These are phyloP conservation scores for Acromyrmex charruanus DNA, from an alignment of 1,140 invertebrate species.

Conservation along the genomic window DNA sequence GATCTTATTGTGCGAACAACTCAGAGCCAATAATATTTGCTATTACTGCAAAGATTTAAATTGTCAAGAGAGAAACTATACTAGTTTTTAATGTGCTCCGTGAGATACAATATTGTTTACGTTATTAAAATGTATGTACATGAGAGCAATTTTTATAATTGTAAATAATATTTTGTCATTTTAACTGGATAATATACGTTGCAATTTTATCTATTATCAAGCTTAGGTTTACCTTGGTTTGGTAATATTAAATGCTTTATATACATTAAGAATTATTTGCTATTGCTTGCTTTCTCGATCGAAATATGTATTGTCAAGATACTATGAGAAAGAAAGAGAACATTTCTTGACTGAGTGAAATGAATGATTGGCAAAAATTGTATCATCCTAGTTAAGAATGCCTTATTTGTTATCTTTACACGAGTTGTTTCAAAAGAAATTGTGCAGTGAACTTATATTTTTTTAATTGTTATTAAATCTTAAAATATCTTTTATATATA, in stretches of 20 bases:
- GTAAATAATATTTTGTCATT: slow-evolving; percentile 68
- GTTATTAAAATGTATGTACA: slow-evolving; percentile 52
- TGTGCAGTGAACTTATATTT: slow-evolving; percentile 60
- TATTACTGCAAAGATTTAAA: slow-evolving; percentile 55
- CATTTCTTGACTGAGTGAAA: slow-evolving; percentile 43
- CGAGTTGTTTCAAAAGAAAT: slow-evolving; percentile 38
- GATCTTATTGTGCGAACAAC: slow-evolving; percentile 60
- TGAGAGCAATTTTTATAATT: slow-evolving; percentile 64
- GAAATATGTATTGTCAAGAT: slow-evolving; percentile 26
- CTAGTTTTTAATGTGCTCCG: slow-evolving; percentile 63
- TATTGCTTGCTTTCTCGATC: slow-evolving; percentile 41
- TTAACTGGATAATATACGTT: slow-evolving; percentile 45
- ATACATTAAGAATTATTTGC: slow-evolving; percentile 30
- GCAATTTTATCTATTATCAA: slow-evolving; percentile 65
- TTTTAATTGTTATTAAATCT: slow-evolving; percentile 43
- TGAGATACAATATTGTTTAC: slow-evolving; percentile 49
- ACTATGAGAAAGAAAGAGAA: slow-evolving; percentile 36
- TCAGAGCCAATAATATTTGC: slow-evolving; percentile 31
- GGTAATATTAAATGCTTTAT: slow-evolving; percentile 25
- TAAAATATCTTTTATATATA: slow-evolving; percentile 15
- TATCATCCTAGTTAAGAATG: slow-evolving; percentile 77
- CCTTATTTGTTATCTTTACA: slow-evolving; percentile 73
- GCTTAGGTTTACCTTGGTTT: slow-evolving; percentile 57
- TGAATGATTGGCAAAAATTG: slow-evolving; percentile 68
- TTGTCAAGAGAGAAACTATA: slow-evolving; percentile 46